Conservation (phyloP, 2,797 vertebrate genomes). For the Naso thynnoides region DNA sequence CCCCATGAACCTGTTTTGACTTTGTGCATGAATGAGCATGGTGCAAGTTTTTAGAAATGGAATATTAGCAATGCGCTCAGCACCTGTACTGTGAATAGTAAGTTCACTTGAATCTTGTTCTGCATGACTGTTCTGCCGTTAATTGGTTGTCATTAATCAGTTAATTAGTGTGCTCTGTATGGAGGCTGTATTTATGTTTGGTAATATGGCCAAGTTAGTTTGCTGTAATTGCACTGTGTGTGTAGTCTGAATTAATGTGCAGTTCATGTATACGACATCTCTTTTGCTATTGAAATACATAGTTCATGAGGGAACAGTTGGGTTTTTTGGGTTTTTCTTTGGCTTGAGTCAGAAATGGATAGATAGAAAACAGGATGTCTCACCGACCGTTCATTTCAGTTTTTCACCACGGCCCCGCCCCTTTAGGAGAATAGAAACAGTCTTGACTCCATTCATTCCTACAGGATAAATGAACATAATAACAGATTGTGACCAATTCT, state of each 20-base stretch:
- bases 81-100: neutral
- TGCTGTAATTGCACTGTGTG: slow-evolving; percentile 6
- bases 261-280: neutral
- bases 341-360: too few species aligned
- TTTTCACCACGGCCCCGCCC: too few species aligned
- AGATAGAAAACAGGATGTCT: too few species aligned
- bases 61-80: neutral
- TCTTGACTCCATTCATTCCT: too few species aligned
- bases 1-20: neutral
- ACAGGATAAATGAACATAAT: too few species aligned
- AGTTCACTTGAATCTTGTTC: slow-evolving; percentile 23
- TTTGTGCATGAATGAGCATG: slow-evolving; percentile 8
- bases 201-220: slow-evolving; percentile 15
- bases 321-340: too few species aligned
- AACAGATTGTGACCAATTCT: too few species aligned
- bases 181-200: slow-evolving; percentile 27
- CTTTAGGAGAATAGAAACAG: too few species aligned
- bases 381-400: too few species aligned
- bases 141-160: slow-evolving; percentile 30
- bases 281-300: neutral
- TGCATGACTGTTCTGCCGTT: slow-evolving; percentile 7
- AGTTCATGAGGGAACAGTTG: neutral
- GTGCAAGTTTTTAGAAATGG: neutral
- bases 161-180: slow-evolving; percentile 20
- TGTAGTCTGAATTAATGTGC: neutral